Conservation (phyloP, 2,888 invertebrate genomes). For the Caenorhabditis afra region DNA sequence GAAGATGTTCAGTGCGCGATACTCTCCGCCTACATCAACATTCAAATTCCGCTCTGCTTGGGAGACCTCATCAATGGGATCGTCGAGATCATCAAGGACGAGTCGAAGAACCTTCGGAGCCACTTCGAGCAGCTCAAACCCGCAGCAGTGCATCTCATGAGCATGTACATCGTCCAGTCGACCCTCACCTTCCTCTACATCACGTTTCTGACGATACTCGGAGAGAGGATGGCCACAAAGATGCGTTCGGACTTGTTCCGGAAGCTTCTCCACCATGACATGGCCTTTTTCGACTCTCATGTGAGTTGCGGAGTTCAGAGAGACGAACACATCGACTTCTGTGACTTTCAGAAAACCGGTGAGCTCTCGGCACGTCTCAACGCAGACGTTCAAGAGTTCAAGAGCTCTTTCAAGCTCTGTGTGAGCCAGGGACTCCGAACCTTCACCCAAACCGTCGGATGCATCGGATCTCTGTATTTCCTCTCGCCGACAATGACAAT, state of each 20-base stretch:
- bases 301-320: conserved; percentile 36
- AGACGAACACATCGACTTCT: neutral
- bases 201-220: conserved; percentile 89
- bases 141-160: conserved; percentile 58
- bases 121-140: conserved; percentile 70
- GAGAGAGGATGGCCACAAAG: conserved; percentile 89
- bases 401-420: conserved; percentile 94
- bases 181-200: conserved; percentile 93
- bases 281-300: conserved; percentile 89
- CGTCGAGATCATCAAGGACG: conserved; percentile 70
- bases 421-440: conserved; percentile 93
- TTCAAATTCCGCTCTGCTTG: conserved; percentile 75
- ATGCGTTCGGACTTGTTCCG: conserved; percentile 84
- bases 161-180: conserved; percentile 84
- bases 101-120: conserved; percentile 55
- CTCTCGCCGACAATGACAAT: conserved; percentile 93
- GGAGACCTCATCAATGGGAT: conserved; percentile 77
- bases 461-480: conserved; percentile 87
- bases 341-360: conserved; percentile 82
- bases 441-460: conserved; percentile 87
- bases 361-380: conserved; percentile 94
- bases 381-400: conserved; percentile 95
- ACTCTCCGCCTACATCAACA: conserved; percentile 75
- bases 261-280: conserved; percentile 84
- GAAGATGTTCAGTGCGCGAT: conserved; percentile 73